Conservation (phyloP, 1,140 invertebrate genomes). For the Hyles vespertilio region DNA sequence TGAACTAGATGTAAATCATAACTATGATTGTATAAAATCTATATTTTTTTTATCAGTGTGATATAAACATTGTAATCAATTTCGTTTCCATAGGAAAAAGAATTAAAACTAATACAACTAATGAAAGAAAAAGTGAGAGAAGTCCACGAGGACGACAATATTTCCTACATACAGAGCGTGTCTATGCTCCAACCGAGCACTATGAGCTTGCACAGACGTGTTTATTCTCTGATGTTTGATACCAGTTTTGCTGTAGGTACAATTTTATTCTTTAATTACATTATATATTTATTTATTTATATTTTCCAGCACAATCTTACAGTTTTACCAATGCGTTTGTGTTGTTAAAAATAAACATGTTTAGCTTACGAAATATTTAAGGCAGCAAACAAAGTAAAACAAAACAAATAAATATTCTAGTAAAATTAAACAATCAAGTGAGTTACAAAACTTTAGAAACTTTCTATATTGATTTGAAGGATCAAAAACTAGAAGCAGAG, state of each 20-base stretch:
- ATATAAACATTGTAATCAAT: conserved; percentile 1
- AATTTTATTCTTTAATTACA: not conserved
- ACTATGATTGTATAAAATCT: not conserved
- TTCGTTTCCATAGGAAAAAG: conserved; percentile 34
- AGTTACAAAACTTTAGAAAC: too few relatives aligned
- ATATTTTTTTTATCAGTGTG: not conserved
- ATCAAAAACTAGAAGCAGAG: conserved; percentile 55
- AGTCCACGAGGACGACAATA: conserved; percentile 41
- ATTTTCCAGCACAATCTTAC: not conserved
- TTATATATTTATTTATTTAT: not conserved
- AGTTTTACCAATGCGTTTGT: too few relatives aligned
- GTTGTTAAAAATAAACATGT: too few relatives aligned
- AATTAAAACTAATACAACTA: conserved; percentile 52
- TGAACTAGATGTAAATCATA: conserved; percentile 45
- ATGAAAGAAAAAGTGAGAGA: conserved; percentile 54
- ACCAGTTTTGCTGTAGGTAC: conserved; percentile 33
- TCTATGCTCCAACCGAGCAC: conserved; percentile 36
- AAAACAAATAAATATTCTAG: too few relatives aligned
- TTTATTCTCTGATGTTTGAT: conserved; percentile 51
- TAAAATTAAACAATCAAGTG: too few relatives aligned
- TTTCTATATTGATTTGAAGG: conserved; percentile 25
- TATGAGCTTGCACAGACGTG: conserved; percentile 42
- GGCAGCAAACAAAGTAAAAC: too few relatives aligned
- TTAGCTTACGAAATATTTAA: too few relatives aligned
- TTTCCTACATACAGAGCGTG: conserved; percentile 22